Base-by-base conservation (phyloP, 2,888 invertebrate species). In the Hypsopygia costalis region DNA sequence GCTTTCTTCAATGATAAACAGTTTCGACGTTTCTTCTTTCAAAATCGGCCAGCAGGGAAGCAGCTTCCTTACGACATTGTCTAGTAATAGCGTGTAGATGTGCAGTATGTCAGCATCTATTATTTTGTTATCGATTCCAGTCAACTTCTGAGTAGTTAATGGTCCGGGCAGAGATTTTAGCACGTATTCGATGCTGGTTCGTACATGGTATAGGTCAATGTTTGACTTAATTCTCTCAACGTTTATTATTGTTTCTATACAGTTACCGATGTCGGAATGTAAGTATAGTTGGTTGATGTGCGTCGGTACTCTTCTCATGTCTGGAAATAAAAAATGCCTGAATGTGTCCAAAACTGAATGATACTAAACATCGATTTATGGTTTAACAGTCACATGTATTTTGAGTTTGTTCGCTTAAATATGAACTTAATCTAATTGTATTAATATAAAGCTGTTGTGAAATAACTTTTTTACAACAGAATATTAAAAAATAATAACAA, bases 81-180 rank as follows among this genome's bases (percentile, higher is more conserved):
- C 78, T 1, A 94, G 56, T 3, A 93, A 58, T 20, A 79, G 72
- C 0, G 89, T 72, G 55, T 92, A 92, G 0, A 76, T 52, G 9
- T 83, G 77, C 2, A 85, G 55, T 3, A 90, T 71, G 27, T 90
- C 81, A 16, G 22, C 35, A 1, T 55, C 42, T 0, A 83, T 36
- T 0, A 63, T 1, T 8, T 42, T 46, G 0, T 55, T 51, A 11
- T 95, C 94, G 1, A 89, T 48, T 27, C 81, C 79, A 7, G 77
- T 62, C n/a, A 94, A 70, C 64, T 92, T 93, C 64, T 94, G 93
- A 10, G 92, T 89, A 0, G 94, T 95, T 21, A 92, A 59, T 0
- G 91, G 90, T 6, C 92, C 92, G 0, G 92, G 92, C 0, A 92
- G 71, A 22, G 55, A 55, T 0, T 43, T n/a, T 4, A 51, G 27